Percentiles rank a stretch among this genome's conserved stretches.
These are phyloP conservation scores for Cyphomyrus discorhynchus DNA, from an alignment of 2,113 vertebrate genomes.

Conservation along the genomic window DNA sequence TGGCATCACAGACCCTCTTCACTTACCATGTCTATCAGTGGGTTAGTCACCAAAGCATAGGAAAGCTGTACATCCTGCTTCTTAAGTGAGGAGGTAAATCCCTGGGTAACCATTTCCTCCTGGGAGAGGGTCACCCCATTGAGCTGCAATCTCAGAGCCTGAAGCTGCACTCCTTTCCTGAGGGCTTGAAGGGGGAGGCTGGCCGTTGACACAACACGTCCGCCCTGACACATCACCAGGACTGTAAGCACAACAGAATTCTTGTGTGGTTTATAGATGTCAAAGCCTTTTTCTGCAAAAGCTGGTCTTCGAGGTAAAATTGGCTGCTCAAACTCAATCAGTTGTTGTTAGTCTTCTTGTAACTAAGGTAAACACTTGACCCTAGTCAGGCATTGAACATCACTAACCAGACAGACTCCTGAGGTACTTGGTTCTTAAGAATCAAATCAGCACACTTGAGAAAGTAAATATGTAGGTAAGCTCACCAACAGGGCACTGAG, in stretches of 20 bases:
- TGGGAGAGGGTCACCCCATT: conserved; percentile 14
- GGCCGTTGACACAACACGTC: neutral
- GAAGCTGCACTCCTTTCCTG: neutral
- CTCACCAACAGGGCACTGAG: conserved; percentile 14
- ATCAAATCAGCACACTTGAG: neutral
- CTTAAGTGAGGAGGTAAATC: neutral
- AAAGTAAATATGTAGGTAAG: neutral
- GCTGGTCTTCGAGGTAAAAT: neutral
- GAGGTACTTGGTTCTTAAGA: neutral
- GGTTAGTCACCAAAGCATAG: neutral
- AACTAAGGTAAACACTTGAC: neutral
- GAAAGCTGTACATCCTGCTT: neutral
- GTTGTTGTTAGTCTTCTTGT: neutral
- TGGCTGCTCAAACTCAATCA: neutral
- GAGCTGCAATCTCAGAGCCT: neutral
- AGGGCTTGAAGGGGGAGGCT: neutral
- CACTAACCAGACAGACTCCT: neutral
- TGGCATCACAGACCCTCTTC: neutral
- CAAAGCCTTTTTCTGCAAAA: neutral
- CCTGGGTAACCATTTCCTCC: neutral
- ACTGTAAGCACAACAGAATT: neutral
- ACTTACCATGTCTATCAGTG: neutral
- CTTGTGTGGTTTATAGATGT: neutral
- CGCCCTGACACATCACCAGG: neutral
- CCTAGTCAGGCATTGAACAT: neutral